phyloP scores from a whole-genome alignment of 1,140 invertebrate species.

The Papilio dardanus region DNA sequence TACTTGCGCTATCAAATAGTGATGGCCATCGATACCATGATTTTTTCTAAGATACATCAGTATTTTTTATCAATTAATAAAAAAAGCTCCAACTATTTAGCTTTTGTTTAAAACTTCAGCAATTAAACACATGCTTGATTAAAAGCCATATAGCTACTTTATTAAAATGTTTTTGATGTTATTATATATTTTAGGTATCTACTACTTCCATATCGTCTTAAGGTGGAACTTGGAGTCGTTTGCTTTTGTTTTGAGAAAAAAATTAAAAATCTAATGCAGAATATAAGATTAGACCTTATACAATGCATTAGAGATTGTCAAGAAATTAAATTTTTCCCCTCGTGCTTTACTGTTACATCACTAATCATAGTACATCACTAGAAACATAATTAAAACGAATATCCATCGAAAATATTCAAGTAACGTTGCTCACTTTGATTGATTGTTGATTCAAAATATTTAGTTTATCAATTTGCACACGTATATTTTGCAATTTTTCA shows the following conservation, averaged over 20 bases:
- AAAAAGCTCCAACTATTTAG: neutral
- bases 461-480: conserved; percentile 41
- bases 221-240: too few species aligned
- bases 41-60: neutral
- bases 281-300: too few species aligned
- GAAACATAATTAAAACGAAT: conserved; percentile 15
- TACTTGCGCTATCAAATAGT: conserved; percentile 38
- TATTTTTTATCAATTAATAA: neutral
- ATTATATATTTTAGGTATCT: too few species aligned
- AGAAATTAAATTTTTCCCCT: too few species aligned
- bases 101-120: too few species aligned
- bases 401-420: neutral
- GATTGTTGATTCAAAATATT: conserved; percentile 22
- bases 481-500: conserved; percentile 54
- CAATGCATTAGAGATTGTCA: too few species aligned
- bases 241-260: too few species aligned
- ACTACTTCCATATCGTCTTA: too few species aligned
- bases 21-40: conserved; percentile 2
- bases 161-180: too few species aligned
- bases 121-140: too few species aligned
- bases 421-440: conserved; percentile 10
- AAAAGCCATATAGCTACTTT: too few species aligned
- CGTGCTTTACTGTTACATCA: neutral
- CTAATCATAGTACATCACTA: neutral
- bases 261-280: too few species aligned